These are phyloP conservation scores for Saccostrea glomerata DNA, from an alignment of 1,140 invertebrate genomes.

Conservation along the genomic window DNA sequence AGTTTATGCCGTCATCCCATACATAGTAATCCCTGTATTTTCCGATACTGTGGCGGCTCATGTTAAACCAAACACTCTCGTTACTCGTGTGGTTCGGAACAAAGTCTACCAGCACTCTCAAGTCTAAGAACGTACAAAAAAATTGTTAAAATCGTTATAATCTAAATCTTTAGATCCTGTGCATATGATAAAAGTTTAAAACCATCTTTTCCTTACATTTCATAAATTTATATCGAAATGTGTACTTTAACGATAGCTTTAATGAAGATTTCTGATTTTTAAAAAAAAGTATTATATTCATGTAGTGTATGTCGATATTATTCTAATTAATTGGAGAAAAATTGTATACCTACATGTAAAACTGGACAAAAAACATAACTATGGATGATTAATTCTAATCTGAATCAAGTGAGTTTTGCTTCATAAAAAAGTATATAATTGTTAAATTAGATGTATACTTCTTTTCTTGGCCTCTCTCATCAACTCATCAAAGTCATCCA, in stretches of 20 bases:
- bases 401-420: neutral
- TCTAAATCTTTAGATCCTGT: neutral
- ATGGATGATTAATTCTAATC: too few relatives aligned
- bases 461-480: conserved; percentile 76
- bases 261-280: too few relatives aligned
- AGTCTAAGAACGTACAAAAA: conserved; percentile 79
- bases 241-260: too few relatives aligned
- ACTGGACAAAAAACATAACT: too few relatives aligned
- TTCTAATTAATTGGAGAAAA: too few relatives aligned
- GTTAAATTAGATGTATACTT: conserved; percentile 60
- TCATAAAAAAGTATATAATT: neutral
- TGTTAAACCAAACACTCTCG: conserved; percentile 88
- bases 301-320: too few relatives aligned
- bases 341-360: too few relatives aligned
- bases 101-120: conserved; percentile 90
- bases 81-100: conserved; percentile 93
- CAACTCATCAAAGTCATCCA: conserved; percentile 86
- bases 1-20: conserved; percentile 83
- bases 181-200: neutral
- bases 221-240: too few relatives aligned
- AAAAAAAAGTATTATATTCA: too few relatives aligned
- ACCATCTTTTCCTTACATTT: too few relatives aligned
- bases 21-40: conserved; percentile 86
- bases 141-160: neutral
- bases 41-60: conserved; percentile 81